Evolutionary conservation across 2,888 invertebrate species (phyloP), one percentile per base, ranked within the genome.

Genomic region (Tyria jacobaeae): DNA sequence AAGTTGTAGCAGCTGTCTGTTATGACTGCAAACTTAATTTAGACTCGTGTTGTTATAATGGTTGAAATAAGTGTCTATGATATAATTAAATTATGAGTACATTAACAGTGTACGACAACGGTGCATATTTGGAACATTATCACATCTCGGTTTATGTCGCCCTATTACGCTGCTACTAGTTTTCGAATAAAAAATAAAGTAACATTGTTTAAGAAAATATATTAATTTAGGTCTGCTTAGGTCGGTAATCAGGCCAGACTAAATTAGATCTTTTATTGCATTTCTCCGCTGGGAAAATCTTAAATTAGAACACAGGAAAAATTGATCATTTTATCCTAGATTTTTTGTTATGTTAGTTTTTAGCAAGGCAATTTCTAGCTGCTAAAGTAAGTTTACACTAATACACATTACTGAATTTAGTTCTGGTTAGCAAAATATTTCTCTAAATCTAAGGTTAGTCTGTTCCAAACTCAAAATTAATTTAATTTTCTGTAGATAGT

Each of bases 61-160:
- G 15, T 12, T 27, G 25, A 55, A 56, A 24, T 51, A 61, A 61
- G 51, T 61, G 55, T 44, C 51, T 27, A 25, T 35, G 55, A 60
- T 55, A 60, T 61, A 56, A 61, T 61, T 44, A 44, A 55, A 60
- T 55, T 56, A 48, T 50, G 60, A 56, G 2, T 35, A 49, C 54
- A 24, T 55, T 47, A 27, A 60, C 39, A 54, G 54, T 25, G 24
- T 17, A 50, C 34, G 37, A 60, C 35, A 53, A 14, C 52, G 52
- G n/a, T 53, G 37, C 37, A 25, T 53, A 53, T 37, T 53, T 24
- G 21, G 10, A 52, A 21, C 15, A n/a, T n/a, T 21, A 52, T 37
- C 37, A 52, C 35, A 10, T 14, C 5, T 15, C 17, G 25, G 27
- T 15, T 49, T 27, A 49, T 25, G 27, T 49, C 15, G 2, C 25